phyloP scores from a whole-genome alignment of 2,113 vertebrate species.

The Numenius arquata region DNA sequence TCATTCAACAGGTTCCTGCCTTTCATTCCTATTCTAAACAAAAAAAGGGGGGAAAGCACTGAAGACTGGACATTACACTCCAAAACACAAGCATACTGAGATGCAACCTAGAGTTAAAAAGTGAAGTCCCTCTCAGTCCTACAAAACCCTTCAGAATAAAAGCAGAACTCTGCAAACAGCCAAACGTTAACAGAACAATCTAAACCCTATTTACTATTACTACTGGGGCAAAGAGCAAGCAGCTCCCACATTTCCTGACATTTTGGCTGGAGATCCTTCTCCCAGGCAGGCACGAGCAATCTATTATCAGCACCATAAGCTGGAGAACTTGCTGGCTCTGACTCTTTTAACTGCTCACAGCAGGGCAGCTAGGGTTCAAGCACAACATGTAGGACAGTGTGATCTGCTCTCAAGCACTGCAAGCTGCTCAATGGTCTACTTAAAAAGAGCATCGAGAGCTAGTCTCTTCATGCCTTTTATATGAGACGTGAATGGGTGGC shows the following conservation, averaged over 20 bases:
- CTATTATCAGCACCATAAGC: not conserved
- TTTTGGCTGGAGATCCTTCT: not conserved
- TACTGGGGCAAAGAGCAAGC: not conserved
- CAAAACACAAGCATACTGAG: not conserved
- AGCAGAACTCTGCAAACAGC: not conserved
- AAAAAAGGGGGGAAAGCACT: not conserved
- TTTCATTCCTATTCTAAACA: not conserved
- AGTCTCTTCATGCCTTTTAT: fast-evolving
- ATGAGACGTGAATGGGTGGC: fast-evolving
- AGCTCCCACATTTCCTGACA: not conserved
- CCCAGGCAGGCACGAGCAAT: not conserved
- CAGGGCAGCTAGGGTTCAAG: not conserved
- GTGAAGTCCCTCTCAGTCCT: not conserved
- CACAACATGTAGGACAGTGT: fast-evolving
- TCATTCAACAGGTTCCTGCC: not conserved
- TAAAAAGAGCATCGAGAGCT: not conserved
- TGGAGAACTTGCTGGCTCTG: not conserved
- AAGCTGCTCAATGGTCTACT: not conserved
- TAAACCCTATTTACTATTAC: not conserved
- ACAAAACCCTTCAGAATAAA: not conserved
- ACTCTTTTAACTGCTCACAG: not conserved
- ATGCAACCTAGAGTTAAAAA: not conserved
- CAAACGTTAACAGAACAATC: not conserved
- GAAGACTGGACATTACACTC: not conserved
- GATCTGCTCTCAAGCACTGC: not conserved